Conservation (phyloP, 1,140 invertebrate species). For the Plectus sambesii region DNA sequence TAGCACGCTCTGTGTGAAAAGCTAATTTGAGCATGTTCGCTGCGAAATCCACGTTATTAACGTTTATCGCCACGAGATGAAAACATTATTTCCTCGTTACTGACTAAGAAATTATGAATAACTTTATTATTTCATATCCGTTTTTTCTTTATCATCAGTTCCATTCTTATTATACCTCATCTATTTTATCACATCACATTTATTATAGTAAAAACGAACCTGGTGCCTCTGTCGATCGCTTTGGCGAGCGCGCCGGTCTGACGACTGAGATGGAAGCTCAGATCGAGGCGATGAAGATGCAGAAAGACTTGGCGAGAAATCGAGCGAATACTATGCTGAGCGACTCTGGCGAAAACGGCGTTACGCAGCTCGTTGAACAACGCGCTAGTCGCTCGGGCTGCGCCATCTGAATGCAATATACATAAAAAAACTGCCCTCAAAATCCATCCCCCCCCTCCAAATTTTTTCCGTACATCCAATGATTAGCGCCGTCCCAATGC, state of each 20-base stretch:
- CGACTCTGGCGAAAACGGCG: slow-evolving; percentile 95
- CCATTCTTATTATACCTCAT: slow-evolving; percentile 5
- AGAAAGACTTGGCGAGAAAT: slow-evolving; percentile 89
- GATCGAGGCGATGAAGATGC: slow-evolving; percentile 89
- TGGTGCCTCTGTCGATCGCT: slow-evolving; percentile 48
- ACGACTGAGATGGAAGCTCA: slow-evolving; percentile 79
- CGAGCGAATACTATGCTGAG: slow-evolving; percentile 84
- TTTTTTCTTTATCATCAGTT: slow-evolving; percentile 14
- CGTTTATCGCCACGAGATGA: too few relatives aligned
- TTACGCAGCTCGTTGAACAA: slow-evolving; percentile 92
- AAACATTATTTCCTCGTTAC: too few relatives aligned
- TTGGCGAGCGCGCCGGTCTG: slow-evolving; percentile 82
- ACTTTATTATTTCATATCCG: too few relatives aligned
- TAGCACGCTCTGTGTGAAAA: too few relatives aligned
- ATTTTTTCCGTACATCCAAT: slow-evolving; percentile 68
- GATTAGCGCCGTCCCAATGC: slow-evolving; percentile 61
- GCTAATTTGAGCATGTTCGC: too few relatives aligned
- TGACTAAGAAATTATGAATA: too few relatives aligned
- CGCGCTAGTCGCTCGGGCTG: slow-evolving; percentile 72
- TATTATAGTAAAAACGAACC: not conserved
- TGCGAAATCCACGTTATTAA: too few relatives aligned
- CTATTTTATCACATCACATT: too few relatives aligned
- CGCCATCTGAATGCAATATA: slow-evolving; percentile 62
- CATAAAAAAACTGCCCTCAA: slow-evolving; percentile 1
- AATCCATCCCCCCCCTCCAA: slow-evolving; percentile 3